These are phyloP conservation scores for Protonibea diacanthus DNA, from an alignment of 2,797 vertebrate species.

Conservation along the genomic window DNA sequence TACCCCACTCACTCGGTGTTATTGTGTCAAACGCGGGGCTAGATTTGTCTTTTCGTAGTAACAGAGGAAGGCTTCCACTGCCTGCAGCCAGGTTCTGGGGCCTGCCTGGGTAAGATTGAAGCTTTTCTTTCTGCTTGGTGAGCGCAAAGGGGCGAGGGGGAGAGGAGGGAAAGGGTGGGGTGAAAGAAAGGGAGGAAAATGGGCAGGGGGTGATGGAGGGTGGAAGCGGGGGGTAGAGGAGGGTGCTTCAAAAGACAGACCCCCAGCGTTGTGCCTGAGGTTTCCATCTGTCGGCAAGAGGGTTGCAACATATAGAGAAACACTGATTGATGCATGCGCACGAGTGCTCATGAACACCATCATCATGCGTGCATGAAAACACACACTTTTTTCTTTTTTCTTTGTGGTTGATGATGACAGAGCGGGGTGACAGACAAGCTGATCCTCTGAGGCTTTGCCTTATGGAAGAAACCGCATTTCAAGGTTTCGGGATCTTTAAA, in stretches of 20 bases:
- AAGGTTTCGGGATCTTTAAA: conserved; percentile 52
- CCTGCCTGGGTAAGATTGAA: conserved; percentile 68
- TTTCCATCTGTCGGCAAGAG: conserved; percentile 80
- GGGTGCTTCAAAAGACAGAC: conserved; percentile 73
- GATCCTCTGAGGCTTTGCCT: conserved; percentile 43
- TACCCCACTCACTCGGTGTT: conserved; percentile 59
- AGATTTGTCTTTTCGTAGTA: conserved; percentile 66
- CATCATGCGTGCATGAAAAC: conserved; percentile 44
- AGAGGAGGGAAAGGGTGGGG: background rate
- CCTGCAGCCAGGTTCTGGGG: conserved; percentile 77
- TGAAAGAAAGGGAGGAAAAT: background rate
- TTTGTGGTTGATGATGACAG: conserved; percentile 53
- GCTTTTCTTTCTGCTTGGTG: conserved; percentile 68
- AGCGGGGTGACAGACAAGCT: conserved; percentile 46
- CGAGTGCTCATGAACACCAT: conserved; percentile 53
- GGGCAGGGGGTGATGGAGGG: background rate
- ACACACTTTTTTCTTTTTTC: background rate
- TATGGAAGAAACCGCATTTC: conserved; percentile 44
- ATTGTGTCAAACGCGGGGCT: conserved; percentile 71
- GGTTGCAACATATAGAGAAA: conserved; percentile 59
- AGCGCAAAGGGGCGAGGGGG: conserved; percentile 41
- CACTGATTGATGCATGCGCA: conserved; percentile 51
- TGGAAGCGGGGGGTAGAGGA: background rate
- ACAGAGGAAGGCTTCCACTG: conserved; percentile 69
- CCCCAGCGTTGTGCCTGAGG: conserved; percentile 75